A percentile compares a stretch with the other conserved stretches of the same genome.
phyloP scores from a whole-genome alignment of 2,888 invertebrate genomes.

The Elysia crispata region DNA sequence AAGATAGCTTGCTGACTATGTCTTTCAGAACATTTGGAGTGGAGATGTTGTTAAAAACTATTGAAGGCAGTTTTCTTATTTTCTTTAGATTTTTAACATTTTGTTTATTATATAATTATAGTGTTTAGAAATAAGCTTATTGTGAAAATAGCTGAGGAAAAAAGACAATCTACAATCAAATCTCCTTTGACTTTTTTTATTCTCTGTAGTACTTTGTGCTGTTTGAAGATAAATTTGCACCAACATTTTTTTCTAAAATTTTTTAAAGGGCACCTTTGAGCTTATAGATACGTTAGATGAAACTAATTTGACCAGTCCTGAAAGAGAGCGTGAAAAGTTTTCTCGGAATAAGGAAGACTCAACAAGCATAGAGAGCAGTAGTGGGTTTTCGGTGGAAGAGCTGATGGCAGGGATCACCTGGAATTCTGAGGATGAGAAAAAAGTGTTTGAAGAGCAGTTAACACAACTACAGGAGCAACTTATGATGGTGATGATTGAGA shows the following conservation, averaged over 20 bases:
- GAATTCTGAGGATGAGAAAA: constrained; percentile 55
- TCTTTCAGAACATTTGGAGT: no score
- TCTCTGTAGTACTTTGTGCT: background rate
- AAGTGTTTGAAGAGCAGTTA: constrained; percentile 72
- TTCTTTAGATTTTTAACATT: no score
- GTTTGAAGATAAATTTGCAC: background rate
- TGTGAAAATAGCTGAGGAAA: no score
- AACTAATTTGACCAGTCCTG: background rate
- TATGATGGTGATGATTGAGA: constrained; percentile 75
- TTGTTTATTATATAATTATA: no score
- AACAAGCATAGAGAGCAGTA: constrained; percentile 31
- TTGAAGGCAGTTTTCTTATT: no score
- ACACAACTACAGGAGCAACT: constrained; percentile 76
- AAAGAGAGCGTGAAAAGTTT: background rate
- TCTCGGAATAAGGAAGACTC: background rate
- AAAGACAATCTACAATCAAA: no score
- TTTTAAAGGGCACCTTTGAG: constrained; percentile 39
- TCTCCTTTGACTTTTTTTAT: no score
- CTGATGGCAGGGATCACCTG: constrained; percentile 39
- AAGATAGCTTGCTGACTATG: no score
- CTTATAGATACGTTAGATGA: constrained; percentile 31
- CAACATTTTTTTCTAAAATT: background rate
- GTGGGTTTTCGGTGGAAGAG: constrained; percentile 40
- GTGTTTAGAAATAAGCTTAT: no score
- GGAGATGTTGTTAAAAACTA: no score